These are phyloP conservation scores for Actenoides hombroni DNA, from an alignment of 2,113 vertebrate species.

Conservation along the genomic window DNA sequence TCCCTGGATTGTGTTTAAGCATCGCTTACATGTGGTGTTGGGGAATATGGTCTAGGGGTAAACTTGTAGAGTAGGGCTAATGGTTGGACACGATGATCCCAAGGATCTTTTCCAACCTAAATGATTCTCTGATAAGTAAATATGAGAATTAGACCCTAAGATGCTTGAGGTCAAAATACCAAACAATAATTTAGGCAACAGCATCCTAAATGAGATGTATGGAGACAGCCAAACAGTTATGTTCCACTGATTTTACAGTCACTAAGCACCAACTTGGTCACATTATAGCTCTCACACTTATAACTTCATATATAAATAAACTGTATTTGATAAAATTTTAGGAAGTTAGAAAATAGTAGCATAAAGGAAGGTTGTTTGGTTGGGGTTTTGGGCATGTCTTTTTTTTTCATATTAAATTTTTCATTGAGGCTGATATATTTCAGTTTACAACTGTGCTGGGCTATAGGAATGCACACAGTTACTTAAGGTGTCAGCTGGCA, in stretches of 20 bases:
- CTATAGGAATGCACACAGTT: not conserved
- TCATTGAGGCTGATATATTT: not conserved
- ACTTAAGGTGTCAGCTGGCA: not conserved
- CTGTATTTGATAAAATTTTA: not conserved
- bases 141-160: not conserved
- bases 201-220: not conserved
- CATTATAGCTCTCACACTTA: not conserved
- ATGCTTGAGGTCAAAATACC: not conserved
- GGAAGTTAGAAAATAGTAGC: not conserved
- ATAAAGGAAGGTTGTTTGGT: not conserved
- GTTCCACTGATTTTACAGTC: not conserved
- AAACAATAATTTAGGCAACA: not conserved
- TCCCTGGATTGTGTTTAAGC: too few relatives aligned
- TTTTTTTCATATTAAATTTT: not conserved
- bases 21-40: too few relatives aligned
- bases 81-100: too few relatives aligned
- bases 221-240: not conserved
- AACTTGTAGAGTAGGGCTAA: too few relatives aligned
- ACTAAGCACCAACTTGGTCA: not conserved
- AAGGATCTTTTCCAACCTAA: too few relatives aligned
- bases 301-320: not conserved
- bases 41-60: too few relatives aligned
- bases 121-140: too few relatives aligned
- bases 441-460: not conserved
- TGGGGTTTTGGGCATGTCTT: accelerated